Percentiles rank a stretch among this genome's conserved stretches.
Conservation (phyloP, 2,797 vertebrate species). For the Numenius phaeopus region DNA sequence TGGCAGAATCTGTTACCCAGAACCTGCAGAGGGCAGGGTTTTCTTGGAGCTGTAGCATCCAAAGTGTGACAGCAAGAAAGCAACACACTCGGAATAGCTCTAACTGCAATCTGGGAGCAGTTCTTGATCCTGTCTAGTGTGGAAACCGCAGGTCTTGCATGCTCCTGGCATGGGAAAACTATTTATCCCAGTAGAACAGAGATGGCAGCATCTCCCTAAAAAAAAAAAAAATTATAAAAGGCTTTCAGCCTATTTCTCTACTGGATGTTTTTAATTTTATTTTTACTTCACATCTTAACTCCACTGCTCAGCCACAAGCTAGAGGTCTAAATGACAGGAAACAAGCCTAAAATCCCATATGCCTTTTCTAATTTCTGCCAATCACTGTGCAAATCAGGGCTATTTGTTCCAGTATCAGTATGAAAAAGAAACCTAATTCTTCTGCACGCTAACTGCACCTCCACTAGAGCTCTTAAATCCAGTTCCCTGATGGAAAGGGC, state of each 20-base stretch:
- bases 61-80: neutral
- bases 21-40: neutral
- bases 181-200: neutral
- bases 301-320: neutral
- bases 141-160: neutral
- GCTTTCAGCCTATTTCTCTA: neutral
- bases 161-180: neutral
- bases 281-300: neutral
- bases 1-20: neutral
- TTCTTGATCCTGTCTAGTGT: neutral
- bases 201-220: neutral
- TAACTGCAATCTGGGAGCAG: neutral
- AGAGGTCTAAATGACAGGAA: neutral
- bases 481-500: neutral
- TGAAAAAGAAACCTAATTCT: neutral
- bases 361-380: neutral
- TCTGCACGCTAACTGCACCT: rapidly evolving
- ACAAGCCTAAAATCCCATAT: neutral
- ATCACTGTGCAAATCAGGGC: neutral
- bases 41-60: neutral
- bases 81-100: neutral
- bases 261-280: neutral
- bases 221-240: neutral
- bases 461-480: neutral
- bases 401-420: neutral